Percentiles rank a stretch among this genome's conserved stretches.
phyloP scores from a whole-genome alignment of 23 tunicate genomes.

The Styela clava region DNA sequence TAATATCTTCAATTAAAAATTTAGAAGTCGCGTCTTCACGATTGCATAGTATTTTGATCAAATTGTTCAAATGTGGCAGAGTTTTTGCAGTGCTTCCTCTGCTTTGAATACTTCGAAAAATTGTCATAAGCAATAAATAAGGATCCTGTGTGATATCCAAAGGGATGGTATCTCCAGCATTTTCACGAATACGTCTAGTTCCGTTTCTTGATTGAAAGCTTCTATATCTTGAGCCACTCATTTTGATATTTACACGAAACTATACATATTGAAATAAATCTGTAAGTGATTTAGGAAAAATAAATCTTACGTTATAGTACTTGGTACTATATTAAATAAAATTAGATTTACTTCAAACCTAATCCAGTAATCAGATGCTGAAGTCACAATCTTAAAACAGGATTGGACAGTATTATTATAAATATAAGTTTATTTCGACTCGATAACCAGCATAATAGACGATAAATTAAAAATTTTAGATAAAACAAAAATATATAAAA shows the following conservation, averaged over 20 bases:
- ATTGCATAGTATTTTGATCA: conserved; percentile 70
- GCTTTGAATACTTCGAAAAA: conserved; percentile 42
- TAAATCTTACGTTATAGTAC: no score
- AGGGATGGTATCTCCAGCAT: neutral
- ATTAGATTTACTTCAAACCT: no score
- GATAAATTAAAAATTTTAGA: no score
- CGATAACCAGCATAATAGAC: no score
- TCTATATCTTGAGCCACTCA: neutral
- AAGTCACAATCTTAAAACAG: no score
- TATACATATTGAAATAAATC: no score
- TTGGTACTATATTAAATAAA: no score
- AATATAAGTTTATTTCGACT: no score
- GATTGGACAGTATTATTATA: no score
- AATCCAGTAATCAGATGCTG: no score
- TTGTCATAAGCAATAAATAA: conserved; percentile 50
- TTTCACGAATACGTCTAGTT: conserved; percentile 1
- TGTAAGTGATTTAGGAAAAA: no score
- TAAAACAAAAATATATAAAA: no score
- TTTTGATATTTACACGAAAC: neutral
- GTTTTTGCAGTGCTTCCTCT: conserved; percentile 46
- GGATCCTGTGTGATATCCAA: conserved; percentile 39
- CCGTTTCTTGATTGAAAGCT: neutral
- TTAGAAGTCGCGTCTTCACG: conserved; percentile 43
- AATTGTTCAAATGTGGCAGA: conserved; percentile 68
- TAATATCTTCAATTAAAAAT: conserved; percentile 65